phyloP scores from a whole-genome alignment of 2,888 invertebrate genomes.

The Lamellibrachia satsuma region DNA sequence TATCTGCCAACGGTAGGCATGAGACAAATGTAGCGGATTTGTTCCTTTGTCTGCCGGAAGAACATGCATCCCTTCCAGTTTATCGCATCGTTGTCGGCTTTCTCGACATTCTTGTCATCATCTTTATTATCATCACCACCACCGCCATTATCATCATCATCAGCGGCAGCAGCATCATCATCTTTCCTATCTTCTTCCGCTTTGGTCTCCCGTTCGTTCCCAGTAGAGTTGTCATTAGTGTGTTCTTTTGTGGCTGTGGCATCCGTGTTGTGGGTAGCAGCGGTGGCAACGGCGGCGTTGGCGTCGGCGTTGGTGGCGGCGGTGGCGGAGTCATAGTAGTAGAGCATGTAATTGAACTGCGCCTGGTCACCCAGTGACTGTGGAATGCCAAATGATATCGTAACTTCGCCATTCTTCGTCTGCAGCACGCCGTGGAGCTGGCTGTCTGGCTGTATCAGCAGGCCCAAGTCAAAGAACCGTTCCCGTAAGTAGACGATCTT shows the following conservation, averaged over 20 bases:
- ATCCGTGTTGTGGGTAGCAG: too few relatives aligned
- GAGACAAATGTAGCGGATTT: constrained; percentile 49
- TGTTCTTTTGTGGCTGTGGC: not conserved
- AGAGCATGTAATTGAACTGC: not conserved
- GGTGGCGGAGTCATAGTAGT: not conserved
- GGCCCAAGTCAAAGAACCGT: constrained; percentile 55
- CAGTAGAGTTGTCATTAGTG: not conserved
- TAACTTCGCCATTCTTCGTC: constrained; percentile 53
- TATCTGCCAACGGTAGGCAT: constrained; percentile 57
- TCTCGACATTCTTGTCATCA: constrained; percentile 49
- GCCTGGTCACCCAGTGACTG: constrained; percentile 39
- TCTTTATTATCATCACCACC: constrained; percentile 48
- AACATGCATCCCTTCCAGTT: constrained; percentile 56
- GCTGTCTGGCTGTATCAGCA: constrained; percentile 51
- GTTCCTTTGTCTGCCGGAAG: constrained; percentile 54
- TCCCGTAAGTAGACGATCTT: constrained; percentile 58
- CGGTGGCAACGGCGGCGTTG: too few relatives aligned
- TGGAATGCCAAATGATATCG: constrained; percentile 52
- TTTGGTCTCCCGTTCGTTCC: constrained; percentile 46
- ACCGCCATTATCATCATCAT: constrained; percentile 44
- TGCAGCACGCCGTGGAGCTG: constrained; percentile 48
- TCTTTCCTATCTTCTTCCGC: constrained; percentile 60
- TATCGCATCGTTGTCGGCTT: constrained; percentile 53
- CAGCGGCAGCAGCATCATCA: constrained; percentile 35
- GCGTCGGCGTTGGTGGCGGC: too few relatives aligned